These are phyloP conservation scores for Orius insidiosus DNA, from an alignment of 1,140 invertebrate genomes.

Conservation along the genomic window DNA sequence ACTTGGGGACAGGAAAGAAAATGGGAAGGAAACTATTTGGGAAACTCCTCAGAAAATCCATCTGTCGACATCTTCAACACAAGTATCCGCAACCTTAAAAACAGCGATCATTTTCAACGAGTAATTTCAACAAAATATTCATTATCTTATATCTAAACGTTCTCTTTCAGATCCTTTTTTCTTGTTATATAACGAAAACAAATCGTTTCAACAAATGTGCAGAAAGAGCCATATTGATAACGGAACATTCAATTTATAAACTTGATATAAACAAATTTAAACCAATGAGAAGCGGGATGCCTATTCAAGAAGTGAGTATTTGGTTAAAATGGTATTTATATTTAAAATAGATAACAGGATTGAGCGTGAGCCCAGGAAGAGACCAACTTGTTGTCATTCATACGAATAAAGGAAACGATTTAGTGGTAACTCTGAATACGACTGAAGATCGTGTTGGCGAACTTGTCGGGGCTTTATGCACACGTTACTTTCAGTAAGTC, in stretches of 20 bases:
- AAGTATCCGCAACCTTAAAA: conserved; percentile 49
- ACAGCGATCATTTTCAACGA: conserved; percentile 49
- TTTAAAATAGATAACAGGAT: conserved; percentile 44
- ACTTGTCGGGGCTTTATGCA: conserved; percentile 64
- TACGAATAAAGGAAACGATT: conserved; percentile 72
- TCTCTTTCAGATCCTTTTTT: conserved; percentile 32
- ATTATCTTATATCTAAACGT: too few species aligned
- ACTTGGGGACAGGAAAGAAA: conserved; percentile 68
- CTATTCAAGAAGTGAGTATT: conserved; percentile 50
- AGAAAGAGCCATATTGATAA: conserved; percentile 73
- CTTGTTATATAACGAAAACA: conserved; percentile 35
- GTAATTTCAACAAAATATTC: conserved; percentile 23
- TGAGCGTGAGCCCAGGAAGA: conserved; percentile 60
- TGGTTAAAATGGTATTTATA: conserved; percentile 3
- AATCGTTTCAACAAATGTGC: conserved; percentile 73
- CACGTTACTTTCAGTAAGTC: conserved; percentile 55
- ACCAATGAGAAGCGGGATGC: conserved; percentile 64
- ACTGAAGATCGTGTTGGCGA: conserved; percentile 68
- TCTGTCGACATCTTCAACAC: conserved; percentile 48
- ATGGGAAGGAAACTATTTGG: conserved; percentile 88
- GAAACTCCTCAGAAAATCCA: conserved; percentile 56
- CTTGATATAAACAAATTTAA: conserved; percentile 76
- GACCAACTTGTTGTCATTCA: conserved; percentile 86
- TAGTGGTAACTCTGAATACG: conserved; percentile 58
- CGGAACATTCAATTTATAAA: conserved; percentile 77